Conservation (phyloP, 2,888 invertebrate species). For the Pandemis corylana region DNA sequence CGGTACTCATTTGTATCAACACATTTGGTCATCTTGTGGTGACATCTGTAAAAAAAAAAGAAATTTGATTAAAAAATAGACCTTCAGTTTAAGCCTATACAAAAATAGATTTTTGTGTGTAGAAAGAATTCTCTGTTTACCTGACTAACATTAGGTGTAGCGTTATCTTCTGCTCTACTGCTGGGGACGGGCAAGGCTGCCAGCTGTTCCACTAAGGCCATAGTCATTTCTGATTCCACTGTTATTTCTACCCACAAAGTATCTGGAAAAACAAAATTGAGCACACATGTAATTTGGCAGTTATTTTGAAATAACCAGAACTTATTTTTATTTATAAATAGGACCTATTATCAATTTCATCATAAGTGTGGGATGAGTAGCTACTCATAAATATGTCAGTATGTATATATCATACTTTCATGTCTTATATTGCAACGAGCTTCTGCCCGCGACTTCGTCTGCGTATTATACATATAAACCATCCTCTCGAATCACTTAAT, state of each 20-base stretch:
- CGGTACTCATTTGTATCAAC: constrained; percentile 61
- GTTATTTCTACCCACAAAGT: constrained; percentile 92
- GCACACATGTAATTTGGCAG: not conserved
- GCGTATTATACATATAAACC: no score
- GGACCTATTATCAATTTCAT: no score
- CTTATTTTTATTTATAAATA: not conserved
- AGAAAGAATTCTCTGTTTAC: constrained; percentile 7
- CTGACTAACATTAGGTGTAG: constrained; percentile 43
- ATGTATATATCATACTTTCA: no score
- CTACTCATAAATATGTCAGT: no score
- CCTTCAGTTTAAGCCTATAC: no score
- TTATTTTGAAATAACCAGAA: not conserved
- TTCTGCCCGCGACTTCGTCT: no score
- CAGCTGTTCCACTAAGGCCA: constrained; percentile 92
- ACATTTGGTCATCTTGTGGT: constrained; percentile 81
- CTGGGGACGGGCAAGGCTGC: constrained; percentile 79
- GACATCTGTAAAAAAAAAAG: constrained; percentile 74
- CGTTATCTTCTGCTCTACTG: constrained; percentile 69
- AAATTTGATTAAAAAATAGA: not conserved
- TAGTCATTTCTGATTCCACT: constrained; percentile 92
- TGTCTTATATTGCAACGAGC: no score
- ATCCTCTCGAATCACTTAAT: no score
- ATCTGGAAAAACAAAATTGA: constrained; percentile 81
- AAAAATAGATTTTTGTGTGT: no score
- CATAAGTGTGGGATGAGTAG: no score